Percentiles rank a stretch among this genome's conserved stretches.
phyloP scores from a whole-genome alignment of 2,797 vertebrate genomes.

The Tokudaia muenninki region DNA sequence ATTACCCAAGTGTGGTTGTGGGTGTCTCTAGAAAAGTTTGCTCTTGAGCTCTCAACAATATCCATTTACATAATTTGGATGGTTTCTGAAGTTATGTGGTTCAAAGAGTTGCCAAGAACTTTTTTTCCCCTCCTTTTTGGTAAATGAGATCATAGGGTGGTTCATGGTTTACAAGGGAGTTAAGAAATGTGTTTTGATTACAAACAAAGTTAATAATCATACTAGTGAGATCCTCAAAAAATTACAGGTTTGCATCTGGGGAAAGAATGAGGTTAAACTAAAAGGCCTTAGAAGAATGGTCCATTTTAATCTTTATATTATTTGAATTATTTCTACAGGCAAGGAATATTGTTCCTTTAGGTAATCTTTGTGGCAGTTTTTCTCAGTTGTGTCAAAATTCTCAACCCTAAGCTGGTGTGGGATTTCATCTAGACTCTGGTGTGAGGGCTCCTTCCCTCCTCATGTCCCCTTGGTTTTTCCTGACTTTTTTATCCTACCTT shows the following conservation, averaged over 20 bases:
- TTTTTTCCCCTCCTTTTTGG: not conserved
- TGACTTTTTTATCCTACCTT: not conserved
- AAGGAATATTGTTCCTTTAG: not conserved
- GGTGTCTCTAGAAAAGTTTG: not conserved
- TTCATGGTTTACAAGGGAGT: not conserved
- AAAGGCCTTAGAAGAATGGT: not conserved
- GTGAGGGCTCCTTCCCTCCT: not conserved
- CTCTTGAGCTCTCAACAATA: not conserved
- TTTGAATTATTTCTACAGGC: not conserved
- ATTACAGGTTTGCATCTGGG: not conserved
- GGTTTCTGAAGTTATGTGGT: not conserved
- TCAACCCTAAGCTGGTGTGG: not conserved
- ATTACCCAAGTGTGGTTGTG: not conserved
- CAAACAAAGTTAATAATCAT: not conserved
- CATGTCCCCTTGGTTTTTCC: not conserved
- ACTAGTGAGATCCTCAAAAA: not conserved
- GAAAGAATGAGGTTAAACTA: not conserved
- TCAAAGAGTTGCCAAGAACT: not conserved
- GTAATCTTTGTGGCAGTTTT: not conserved
- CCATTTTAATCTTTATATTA: not conserved
- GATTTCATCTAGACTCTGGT: not conserved
- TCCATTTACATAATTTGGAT: not conserved
- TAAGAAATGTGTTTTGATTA: conserved; percentile 14
- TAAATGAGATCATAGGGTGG: conserved; percentile 14
- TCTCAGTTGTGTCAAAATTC: not conserved